Conservation (phyloP, 2,113 vertebrate genomes). For the Hippolais icterina region DNA sequence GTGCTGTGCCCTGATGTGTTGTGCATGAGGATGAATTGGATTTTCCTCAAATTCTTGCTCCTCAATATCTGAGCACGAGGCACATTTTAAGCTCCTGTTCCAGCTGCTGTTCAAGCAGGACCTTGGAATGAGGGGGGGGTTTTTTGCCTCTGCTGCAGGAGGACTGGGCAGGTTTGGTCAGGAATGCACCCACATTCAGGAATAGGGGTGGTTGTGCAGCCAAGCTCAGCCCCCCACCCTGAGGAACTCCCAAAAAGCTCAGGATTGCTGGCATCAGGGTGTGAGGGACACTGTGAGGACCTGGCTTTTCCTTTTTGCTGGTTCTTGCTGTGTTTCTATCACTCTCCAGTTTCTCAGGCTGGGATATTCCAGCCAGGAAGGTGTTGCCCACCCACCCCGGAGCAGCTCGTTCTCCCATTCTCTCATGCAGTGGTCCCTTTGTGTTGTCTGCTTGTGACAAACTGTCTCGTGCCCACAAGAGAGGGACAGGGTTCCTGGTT, state of each 20-base stretch:
- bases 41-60: neutral
- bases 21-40: neutral
- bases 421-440: neutral
- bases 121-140: fast-evolving
- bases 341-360: neutral
- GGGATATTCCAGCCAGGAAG: neutral
- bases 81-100: neutral
- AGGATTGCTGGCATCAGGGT: fast-evolving
- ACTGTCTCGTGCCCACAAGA: neutral
- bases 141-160: neutral
- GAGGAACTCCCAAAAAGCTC: neutral
- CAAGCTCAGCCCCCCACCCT: neutral
- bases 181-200: fast-evolving
- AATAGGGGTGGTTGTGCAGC: neutral
- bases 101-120: neutral
- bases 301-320: neutral
- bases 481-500: neutral
- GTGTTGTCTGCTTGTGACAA: neutral
- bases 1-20: neutral
- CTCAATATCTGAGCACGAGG: neutral
- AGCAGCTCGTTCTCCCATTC: neutral
- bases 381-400: fast-evolving
- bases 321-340: neutral
- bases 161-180: neutral
- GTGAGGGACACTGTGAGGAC: neutral